phyloP scores from a whole-genome alignment of 2,888 invertebrate genomes.

The Drosophila austrosaltans region DNA sequence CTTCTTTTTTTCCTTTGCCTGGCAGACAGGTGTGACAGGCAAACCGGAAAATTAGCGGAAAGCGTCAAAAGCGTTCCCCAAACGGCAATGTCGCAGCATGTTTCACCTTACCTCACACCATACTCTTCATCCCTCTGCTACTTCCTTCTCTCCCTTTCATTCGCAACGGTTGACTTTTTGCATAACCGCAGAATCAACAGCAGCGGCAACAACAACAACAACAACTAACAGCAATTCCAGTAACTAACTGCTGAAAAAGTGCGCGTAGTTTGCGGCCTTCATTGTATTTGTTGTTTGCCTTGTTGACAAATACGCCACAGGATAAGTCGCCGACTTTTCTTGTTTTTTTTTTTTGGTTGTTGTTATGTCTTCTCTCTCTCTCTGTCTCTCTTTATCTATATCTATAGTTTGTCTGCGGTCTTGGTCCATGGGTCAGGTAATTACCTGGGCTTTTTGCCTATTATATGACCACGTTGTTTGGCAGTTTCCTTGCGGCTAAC shows the following conservation, averaged over 20 bases:
- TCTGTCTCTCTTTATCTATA: neutral
- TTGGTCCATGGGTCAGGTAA: constrained; percentile 61
- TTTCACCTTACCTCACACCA: constrained; percentile 23
- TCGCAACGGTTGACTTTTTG: constrained; percentile 53
- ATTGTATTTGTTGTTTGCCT: constrained; percentile 30
- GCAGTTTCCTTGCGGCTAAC: constrained; percentile 54
- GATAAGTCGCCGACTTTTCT: constrained; percentile 49
- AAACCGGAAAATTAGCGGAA: constrained; percentile 79
- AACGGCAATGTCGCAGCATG: constrained; percentile 72
- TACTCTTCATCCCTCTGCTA: neutral
- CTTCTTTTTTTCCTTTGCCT: constrained; percentile 8
- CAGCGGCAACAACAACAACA: constrained; percentile 35
- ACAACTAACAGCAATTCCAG: constrained; percentile 35
- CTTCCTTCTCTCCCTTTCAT: neutral
- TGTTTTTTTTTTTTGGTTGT: constrained; percentile 36
- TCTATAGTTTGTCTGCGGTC: constrained; percentile 50
- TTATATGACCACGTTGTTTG: constrained; percentile 70
- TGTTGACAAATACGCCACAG: constrained; percentile 72
- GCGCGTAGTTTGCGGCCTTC: constrained; percentile 65
- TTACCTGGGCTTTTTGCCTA: constrained; percentile 70
- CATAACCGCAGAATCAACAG: constrained; percentile 61
- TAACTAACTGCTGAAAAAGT: constrained; percentile 68
- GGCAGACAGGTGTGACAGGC: constrained; percentile 70
- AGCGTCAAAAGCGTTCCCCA: constrained; percentile 78
- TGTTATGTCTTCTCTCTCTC: constrained; percentile 1